phyloP scores from a whole-genome alignment of 2,888 invertebrate species.

The Petrophora chlorosata region DNA sequence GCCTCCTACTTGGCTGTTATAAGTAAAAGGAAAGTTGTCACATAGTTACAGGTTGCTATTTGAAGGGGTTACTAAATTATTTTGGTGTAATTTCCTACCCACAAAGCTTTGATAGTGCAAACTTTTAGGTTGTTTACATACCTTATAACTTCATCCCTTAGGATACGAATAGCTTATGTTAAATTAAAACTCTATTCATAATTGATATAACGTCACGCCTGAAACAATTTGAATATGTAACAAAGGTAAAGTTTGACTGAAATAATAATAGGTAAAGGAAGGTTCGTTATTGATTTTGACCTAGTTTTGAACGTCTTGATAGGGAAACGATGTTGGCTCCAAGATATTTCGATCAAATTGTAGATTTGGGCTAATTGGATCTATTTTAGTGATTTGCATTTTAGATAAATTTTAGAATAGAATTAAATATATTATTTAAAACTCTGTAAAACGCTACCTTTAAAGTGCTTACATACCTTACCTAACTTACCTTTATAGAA shows the following conservation, averaged over 20 bases:
- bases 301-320: conserved; percentile 4
- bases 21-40: conserved; percentile 13
- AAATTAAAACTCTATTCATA: conserved; percentile 25
- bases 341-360: not conserved
- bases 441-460: too few relatives aligned
- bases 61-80: conserved; percentile 30
- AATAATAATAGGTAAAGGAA: conserved; percentile 15
- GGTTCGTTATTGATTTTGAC: conserved; percentile 6
- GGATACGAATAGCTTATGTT: conserved; percentile 32
- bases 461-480: too few relatives aligned
- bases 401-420: too few relatives aligned
- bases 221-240: conserved; percentile 19
- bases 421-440: too few relatives aligned
- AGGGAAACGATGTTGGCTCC: not conserved
- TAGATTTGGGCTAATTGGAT: too few relatives aligned
- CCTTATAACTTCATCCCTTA: conserved; percentile 18
- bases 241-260: conserved; percentile 20
- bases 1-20: conserved; percentile 3
- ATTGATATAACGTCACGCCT: conserved; percentile 32
- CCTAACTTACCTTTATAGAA: too few relatives aligned
- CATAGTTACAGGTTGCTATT: conserved; percentile 21
- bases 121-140: conserved; percentile 38
- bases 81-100: conserved; percentile 27
- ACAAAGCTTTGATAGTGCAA: conserved; percentile 29
- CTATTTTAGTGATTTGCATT: too few relatives aligned